These are phyloP conservation scores for Rhingia campestris DNA, from an alignment of 2,888 invertebrate genomes.

Conservation along the genomic window DNA sequence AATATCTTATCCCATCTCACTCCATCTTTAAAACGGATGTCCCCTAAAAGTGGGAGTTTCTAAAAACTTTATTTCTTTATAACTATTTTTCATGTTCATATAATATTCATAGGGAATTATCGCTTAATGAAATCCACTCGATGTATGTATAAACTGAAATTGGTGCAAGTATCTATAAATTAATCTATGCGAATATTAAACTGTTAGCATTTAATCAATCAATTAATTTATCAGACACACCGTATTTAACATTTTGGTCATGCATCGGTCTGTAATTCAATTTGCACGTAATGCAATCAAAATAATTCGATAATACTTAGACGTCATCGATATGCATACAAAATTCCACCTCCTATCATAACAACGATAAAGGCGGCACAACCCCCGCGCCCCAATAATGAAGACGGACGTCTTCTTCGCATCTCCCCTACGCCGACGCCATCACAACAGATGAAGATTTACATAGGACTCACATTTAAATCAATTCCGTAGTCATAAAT, in stretches of 20 bases:
- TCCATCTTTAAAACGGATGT: no score
- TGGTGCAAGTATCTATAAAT: background rate
- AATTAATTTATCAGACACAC: slow-evolving; percentile 20
- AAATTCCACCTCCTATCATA: background rate
- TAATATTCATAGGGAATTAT: no score
- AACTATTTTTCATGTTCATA: no score
- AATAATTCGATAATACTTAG: slow-evolving; percentile 43
- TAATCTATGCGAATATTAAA: slow-evolving; percentile 12
- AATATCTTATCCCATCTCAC: no score
- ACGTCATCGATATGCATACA: slow-evolving; percentile 30
- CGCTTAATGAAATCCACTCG: no score
- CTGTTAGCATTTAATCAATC: slow-evolving; percentile 31
- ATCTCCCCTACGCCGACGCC: background rate
- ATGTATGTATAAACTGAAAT: background rate
- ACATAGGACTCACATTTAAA: slow-evolving; percentile 42
- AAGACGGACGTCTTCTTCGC: background rate
- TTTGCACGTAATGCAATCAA: slow-evolving; percentile 38
- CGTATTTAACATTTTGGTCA: slow-evolving; percentile 11
- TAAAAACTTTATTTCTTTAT: no score
- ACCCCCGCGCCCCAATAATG: background rate
- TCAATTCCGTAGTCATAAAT: slow-evolving; percentile 64
- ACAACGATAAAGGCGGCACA: background rate
- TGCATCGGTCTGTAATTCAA: slow-evolving; percentile 37
- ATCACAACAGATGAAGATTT: background rate
- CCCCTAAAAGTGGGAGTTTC: no score